These are phyloP conservation scores for Ancistrus triradiatus DNA, from an alignment of 2,113 vertebrate species.

Conservation along the genomic window DNA sequence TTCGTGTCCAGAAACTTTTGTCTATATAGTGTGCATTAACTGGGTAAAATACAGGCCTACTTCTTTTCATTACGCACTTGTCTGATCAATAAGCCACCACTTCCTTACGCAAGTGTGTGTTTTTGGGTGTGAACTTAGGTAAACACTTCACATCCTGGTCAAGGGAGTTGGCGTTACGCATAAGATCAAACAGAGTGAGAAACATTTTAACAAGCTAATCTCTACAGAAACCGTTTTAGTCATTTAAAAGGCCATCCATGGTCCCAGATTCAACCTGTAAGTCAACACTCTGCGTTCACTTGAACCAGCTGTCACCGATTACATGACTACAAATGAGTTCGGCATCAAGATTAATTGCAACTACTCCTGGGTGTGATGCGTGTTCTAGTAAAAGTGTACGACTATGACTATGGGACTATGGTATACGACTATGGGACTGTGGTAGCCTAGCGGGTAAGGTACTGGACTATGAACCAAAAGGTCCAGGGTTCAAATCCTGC, in stretches of 20 bases:
- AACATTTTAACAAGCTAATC: background rate
- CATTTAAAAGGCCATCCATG: background rate
- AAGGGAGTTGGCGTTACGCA: conserved; percentile 36
- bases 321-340: background rate
- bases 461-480: too few species aligned
- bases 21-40: too few species aligned
- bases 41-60: too few species aligned
- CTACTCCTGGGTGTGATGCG: background rate
- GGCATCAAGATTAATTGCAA: background rate
- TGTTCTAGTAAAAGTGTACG: too few species aligned
- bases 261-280: background rate
- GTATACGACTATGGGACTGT: too few species aligned
- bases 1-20: too few species aligned
- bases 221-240: background rate
- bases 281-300: conserved; percentile 10
- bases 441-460: too few species aligned
- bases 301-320: background rate
- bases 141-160: conserved; percentile 76
- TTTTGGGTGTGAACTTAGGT: conserved; percentile 69
- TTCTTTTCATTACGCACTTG: background rate
- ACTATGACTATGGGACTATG: background rate
- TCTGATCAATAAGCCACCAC: background rate
- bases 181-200: conserved; percentile 14
- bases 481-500: too few species aligned
- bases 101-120: conserved; percentile 43